Base-by-base conservation (phyloP, 2,797 vertebrate genomes). In the Brotula barbata region DNA sequence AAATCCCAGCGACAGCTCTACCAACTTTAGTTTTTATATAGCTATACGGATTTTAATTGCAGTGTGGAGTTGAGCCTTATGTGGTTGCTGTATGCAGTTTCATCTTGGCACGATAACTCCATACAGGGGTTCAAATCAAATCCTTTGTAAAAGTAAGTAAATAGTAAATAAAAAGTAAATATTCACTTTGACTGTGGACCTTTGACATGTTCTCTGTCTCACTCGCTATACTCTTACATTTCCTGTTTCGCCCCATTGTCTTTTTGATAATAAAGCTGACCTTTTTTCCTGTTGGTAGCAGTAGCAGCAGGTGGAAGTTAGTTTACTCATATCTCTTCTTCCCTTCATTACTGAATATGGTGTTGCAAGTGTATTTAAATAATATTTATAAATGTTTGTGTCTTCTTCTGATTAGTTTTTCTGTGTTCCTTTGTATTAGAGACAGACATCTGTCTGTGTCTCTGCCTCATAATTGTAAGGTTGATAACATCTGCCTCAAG, bases 401-500 rank as follows among this genome's bases (percentile, higher is more conserved):
- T n/a, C 16, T 58, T 44, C 54, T 20, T 55, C 42, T 0, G 33
- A 37, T 55, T 34, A 51, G 31, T 51, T 68, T 59, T 4, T 40
- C 28, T 70, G 1, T 5, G 10, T 42, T 4, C 14, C 55, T 58
- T 39, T 45, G 37, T 36, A 4, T 46, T 48, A 41, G 58, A 54
- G 45, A 58, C 61, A 80, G 69, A 77, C 72, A 1, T 39, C 71
- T 78, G 85, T 80, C 83, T 85, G 77, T 46, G 49, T 63, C 57
- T 61, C 64, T 20, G 50, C 80, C 75, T 83, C 74, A 52, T 84
- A 83, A 88, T 88, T 87, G 84, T 67, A 83, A 31, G 14, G 23
- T 81, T 65, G 67, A 73, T 81, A 54, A 78, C 70, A 60, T 79
- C 75, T 68, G 66, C 69, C 67, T 76, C 68, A 56, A 52, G 68